Evolutionary conservation across 2,888 invertebrate genomes (phyloP).

Genomic region (Clostera curtula): DNA sequence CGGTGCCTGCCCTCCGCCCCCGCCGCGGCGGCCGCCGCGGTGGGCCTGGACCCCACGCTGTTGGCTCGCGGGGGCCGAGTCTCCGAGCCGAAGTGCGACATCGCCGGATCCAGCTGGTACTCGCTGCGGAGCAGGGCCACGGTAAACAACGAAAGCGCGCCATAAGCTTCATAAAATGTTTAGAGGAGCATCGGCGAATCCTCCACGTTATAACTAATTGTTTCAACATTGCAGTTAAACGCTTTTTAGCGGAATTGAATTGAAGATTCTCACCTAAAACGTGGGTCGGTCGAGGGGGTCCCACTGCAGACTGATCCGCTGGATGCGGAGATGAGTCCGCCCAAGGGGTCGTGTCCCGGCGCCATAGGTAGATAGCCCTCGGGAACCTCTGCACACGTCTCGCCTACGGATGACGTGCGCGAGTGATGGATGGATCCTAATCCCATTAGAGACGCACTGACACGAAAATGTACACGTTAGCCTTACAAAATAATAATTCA

Average conservation of each 20-base stretch:
- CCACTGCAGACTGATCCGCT: conserved; percentile 85
- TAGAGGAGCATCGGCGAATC: too few species aligned
- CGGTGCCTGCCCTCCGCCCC: conserved; percentile 66
- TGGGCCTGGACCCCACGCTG: conserved; percentile 48
- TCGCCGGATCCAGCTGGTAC: conserved; percentile 87
- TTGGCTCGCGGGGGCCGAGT: conserved; percentile 70
- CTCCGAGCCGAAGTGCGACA: conserved; percentile 79
- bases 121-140: conserved; percentile 63
- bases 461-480: not conserved
- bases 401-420: conserved; percentile 74
- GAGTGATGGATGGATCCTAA: conserved; percentile 71
- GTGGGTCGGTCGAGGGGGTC: conserved; percentile 86
- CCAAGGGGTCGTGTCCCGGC: conserved; percentile 50
- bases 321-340: conserved; percentile 69
- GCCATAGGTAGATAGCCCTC: conserved; percentile 82
- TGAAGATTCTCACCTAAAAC: conserved; percentile 62
- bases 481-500: not conserved
- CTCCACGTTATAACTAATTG: too few species aligned
- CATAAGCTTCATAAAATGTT: too few species aligned
- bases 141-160: too few species aligned
- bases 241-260: too few species aligned
- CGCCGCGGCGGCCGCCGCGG: conserved; percentile 19
- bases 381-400: conserved; percentile 45
- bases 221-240: too few species aligned
- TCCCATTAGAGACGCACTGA: conserved; percentile 33